A percentile compares a stretch with the other conserved stretches of the same genome.
Evolutionary conservation across 2,113 vertebrate species (phyloP).

Genomic region (Lepus americanus): DNA sequence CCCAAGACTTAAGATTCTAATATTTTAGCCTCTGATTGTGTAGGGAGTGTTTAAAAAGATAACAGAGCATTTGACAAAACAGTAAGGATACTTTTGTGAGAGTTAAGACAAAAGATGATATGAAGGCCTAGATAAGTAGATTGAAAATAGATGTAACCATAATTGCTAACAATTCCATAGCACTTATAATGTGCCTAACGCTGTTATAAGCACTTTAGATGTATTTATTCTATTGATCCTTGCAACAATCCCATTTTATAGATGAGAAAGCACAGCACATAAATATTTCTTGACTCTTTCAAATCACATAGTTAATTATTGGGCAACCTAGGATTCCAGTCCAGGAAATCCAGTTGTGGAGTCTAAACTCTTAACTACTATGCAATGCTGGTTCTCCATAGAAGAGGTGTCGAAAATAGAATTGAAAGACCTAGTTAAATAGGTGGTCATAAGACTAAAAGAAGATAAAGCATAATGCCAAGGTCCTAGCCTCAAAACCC

Average conservation of each 20-base stretch:
- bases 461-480: neutral
- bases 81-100: neutral
- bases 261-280: constrained; percentile 10
- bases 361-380: neutral
- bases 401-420: constrained; percentile 1
- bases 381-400: neutral
- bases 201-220: constrained; percentile 12
- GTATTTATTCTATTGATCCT: constrained; percentile 6
- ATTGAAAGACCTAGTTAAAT: neutral
- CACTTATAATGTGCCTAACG: neutral
- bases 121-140: neutral
- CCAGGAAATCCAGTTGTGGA: neutral
- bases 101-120: neutral
- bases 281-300: constrained; percentile 10
- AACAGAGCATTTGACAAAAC: constrained; percentile 10
- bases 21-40: neutral
- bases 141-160: constrained; percentile 29
- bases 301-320: neutral
- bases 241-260: neutral
- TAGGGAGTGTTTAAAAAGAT: neutral
- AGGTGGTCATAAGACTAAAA: neutral
- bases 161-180: neutral
- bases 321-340: neutral
- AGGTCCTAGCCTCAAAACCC: neutral
- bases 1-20: neutral